Percentiles rank a stretch among this genome's conserved stretches.
Evolutionary conservation across 2,113 vertebrate genomes (phyloP).

Genomic region (Xenopus borealis): DNA sequence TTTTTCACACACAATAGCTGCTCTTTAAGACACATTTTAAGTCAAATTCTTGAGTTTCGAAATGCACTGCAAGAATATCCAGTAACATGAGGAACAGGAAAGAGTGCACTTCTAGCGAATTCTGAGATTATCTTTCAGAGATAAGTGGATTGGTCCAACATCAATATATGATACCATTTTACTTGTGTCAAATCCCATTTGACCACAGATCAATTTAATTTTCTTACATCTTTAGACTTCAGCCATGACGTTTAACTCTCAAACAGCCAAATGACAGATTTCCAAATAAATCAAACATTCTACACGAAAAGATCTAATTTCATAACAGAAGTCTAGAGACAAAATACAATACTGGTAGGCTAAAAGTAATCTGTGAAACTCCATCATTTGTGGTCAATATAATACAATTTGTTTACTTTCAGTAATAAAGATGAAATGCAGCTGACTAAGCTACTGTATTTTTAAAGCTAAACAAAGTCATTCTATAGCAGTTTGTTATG

Average conservation of each 20-base stretch:
- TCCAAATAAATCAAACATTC: no score
- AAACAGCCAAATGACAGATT: not conserved
- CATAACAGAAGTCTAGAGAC: no score
- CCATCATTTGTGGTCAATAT: no score
- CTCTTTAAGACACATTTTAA: slow-evolving; percentile 1
- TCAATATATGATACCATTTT: slow-evolving; percentile 48
- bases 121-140: slow-evolving; percentile 47
- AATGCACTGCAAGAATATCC: slow-evolving; percentile 37
- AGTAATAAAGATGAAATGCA: no score
- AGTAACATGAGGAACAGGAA: slow-evolving; percentile 44
- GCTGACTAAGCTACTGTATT: no score
- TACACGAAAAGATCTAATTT: no score
- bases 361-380: no score
- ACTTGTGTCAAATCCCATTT: slow-evolving; percentile 47
- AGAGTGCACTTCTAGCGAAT: slow-evolving; percentile 46
- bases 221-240: slow-evolving; percentile 40
- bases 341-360: no score
- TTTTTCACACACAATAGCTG: no score
- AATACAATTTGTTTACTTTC: no score
- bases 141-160: slow-evolving; percentile 46
- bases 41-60: slow-evolving; percentile 27
- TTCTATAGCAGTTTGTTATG: no score
- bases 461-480: no score
- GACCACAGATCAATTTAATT: slow-evolving; percentile 46
- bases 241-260: slow-evolving; percentile 34